Evolutionary conservation across 23 tunicate genomes (phyloP).

Genomic region (Ciona savignyi): DNA sequence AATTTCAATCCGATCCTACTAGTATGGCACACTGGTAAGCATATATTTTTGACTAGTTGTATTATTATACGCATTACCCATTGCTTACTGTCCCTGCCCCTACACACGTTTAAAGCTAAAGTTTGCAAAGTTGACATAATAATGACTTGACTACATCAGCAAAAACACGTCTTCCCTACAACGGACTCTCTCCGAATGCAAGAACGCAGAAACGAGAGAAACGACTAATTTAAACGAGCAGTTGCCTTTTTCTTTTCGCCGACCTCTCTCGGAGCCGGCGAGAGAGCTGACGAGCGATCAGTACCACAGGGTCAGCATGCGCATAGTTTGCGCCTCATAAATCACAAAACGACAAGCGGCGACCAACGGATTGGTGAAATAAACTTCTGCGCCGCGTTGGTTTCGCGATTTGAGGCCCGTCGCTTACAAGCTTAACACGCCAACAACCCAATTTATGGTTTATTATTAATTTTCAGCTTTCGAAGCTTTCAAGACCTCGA

Average conservation of each 20-base stretch:
- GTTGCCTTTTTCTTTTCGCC: not conserved
- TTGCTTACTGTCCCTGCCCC: too few species aligned
- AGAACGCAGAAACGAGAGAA: not conserved
- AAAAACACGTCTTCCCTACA: not conserved
- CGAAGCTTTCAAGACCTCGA: too few species aligned
- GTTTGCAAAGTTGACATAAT: too few species aligned
- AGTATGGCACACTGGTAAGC: too few species aligned
- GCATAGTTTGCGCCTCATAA: not conserved
- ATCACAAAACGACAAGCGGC: not conserved
- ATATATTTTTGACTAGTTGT: too few species aligned
- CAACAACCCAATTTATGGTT: not conserved
- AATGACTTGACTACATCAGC: not conserved
- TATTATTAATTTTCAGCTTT: not conserved
- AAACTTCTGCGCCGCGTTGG: not conserved
- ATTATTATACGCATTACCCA: too few species aligned
- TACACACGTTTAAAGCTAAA: too few species aligned
- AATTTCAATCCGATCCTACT: too few species aligned
- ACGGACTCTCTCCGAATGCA: not conserved
- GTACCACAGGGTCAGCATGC: not conserved
- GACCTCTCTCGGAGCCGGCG: not conserved
- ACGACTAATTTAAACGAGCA: not conserved
- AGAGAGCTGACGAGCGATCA: not conserved
- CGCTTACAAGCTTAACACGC: not conserved
- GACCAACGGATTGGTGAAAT: not conserved
- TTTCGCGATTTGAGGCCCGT: not conserved